phyloP scores from a whole-genome alignment of 2,113 vertebrate species.

The Limanda limanda region DNA sequence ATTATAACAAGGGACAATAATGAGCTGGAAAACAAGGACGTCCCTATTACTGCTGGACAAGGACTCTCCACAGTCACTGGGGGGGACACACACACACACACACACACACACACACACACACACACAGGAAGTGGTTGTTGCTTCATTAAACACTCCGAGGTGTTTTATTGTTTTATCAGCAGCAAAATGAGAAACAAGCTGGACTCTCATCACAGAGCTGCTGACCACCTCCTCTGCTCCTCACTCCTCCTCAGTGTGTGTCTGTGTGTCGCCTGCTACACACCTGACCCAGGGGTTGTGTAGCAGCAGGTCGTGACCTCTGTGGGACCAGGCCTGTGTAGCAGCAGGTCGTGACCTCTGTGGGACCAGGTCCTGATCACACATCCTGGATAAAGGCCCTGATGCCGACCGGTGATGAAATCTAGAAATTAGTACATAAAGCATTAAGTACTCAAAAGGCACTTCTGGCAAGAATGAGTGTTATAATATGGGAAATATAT shows the following conservation, averaged over 20 bases:
- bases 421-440: no score
- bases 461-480: no score
- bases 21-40: slow-evolving; percentile 17
- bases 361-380: background rate
- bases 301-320: no score
- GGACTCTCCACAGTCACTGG: background rate
- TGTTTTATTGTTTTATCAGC: slow-evolving; percentile 14
- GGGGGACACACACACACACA: no score
- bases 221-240: background rate
- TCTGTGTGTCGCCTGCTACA: no score
- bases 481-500: no score
- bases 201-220: background rate
- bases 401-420: background rate
- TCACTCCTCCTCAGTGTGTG: background rate
- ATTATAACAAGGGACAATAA: background rate
- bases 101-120: no score
- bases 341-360: no score
- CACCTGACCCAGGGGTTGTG: no score
- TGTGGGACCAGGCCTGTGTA: no score
- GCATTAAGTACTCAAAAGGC: no score
- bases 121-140: background rate
- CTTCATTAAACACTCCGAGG: slow-evolving; percentile 7
- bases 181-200: background rate
- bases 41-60: slow-evolving; percentile 1
- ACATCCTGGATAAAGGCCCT: background rate